phyloP scores from a whole-genome alignment of 2,113 vertebrate species.

The Cynoglossus semilaevis region DNA sequence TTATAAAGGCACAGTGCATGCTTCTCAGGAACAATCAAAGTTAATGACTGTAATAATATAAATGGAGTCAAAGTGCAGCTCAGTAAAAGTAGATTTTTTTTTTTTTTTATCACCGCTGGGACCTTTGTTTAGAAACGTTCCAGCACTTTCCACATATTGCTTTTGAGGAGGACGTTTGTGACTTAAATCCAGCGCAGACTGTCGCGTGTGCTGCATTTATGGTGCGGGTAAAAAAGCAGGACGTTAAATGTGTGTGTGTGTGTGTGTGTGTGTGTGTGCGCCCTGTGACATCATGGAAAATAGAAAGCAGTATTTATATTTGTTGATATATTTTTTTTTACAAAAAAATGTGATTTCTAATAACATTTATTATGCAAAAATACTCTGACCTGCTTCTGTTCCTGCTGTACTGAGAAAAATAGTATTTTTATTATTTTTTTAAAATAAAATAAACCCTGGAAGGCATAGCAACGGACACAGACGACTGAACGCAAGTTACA shows the following conservation, averaged over 20 bases:
- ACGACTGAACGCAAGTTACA: too few species aligned
- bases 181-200: constrained; percentile 21
- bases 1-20: constrained; percentile 68
- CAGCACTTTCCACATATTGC: constrained; percentile 46
- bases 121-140: constrained; percentile 29
- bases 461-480: background rate
- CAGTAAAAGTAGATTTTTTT: constrained; percentile 5
- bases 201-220: constrained; percentile 13
- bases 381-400: background rate
- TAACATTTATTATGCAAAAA: background rate
- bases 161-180: constrained; percentile 32
- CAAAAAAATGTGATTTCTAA: too few species aligned
- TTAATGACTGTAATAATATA: constrained; percentile 19
- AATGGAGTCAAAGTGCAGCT: background rate
- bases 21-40: constrained; percentile 47
- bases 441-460: background rate
- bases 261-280: too few species aligned
- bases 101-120: constrained; percentile 1
- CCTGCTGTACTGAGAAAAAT: background rate
- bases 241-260: too few species aligned
- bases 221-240: background rate
- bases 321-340: too few species aligned
- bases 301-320: too few species aligned
- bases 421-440: background rate
- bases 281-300: too few species aligned